Conservation (phyloP, 2,888 invertebrate genomes). For the Spicauda simplicius region DNA sequence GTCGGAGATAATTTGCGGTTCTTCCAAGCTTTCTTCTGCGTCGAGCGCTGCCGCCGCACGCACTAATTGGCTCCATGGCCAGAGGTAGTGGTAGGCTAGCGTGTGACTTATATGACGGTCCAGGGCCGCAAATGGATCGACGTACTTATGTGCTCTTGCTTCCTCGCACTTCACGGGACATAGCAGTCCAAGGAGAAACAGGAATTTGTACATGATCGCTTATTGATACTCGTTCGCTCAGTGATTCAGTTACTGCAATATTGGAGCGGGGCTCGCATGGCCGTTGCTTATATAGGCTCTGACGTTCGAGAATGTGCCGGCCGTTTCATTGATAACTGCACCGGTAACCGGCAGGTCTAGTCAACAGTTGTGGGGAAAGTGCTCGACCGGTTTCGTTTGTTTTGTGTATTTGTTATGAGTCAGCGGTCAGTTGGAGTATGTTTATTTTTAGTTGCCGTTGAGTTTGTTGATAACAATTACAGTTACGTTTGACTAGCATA, state of each 20-base stretch:
- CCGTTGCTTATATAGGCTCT: constrained; percentile 71
- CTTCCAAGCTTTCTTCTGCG: constrained; percentile 63
- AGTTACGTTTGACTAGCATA: too few relatives aligned
- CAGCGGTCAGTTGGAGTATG: constrained; percentile 10
- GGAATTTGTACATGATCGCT: constrained; percentile 63
- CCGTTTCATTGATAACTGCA: constrained; percentile 68
- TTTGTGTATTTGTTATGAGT: constrained; percentile 36
- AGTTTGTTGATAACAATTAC: neutral
- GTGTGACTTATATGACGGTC: constrained; percentile 71
- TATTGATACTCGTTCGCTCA: constrained; percentile 14
- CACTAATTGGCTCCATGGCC: constrained; percentile 77
- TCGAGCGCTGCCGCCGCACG: constrained; percentile 66
- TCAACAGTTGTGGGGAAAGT: constrained; percentile 60
- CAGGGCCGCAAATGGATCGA: constrained; percentile 68
- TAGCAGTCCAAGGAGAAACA: constrained; percentile 57
- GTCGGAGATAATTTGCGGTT: constrained; percentile 70
- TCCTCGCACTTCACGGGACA: constrained; percentile 55
- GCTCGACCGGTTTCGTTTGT: constrained; percentile 40
- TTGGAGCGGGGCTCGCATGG: constrained; percentile 47
- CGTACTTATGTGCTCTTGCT: constrained; percentile 53
- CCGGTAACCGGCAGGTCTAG: constrained; percentile 63
- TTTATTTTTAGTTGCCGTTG: constrained; percentile 3
- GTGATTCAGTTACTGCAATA: constrained; percentile 25
- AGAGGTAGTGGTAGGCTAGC: constrained; percentile 68
- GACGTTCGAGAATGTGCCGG: constrained; percentile 73